Evolutionary conservation across 2,888 invertebrate genomes (phyloP), one percentile per base, ranked within the genome.

Genomic region (Xanthostigma xanthostigma): DNA sequence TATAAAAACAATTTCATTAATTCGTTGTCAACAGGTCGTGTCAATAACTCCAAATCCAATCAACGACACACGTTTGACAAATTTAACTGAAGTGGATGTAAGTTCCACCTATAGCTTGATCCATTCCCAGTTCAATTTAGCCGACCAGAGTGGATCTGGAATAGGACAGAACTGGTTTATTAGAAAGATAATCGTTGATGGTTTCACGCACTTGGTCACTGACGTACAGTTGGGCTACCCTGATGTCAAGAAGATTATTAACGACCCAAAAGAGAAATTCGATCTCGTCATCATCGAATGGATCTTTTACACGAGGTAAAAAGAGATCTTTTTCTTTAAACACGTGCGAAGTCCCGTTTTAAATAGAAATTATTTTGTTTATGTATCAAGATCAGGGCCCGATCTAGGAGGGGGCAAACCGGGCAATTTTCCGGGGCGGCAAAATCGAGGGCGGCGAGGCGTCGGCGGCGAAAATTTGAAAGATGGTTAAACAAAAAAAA

Each of bases 21-120:
- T 27, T 27, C 6, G 6, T 27, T 27, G 58, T 45, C 59, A 59
- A 46, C 43, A 58, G 36, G 45, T 59, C 6, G 56, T 58, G n/a
- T 47, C 54, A 8, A 48, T 59, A 10, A 51, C 57, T 8, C 56
- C 58, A n/a, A 38, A 53, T 35, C 55, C 55, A 1, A 37, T 53
- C 12, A 44, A 37, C 1, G 36, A 41, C 35, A 33, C 38, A 8
- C 39, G 14, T 10, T 38, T 44, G 10, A 33, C 34, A 4, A 50
- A 48, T 39, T 11, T 52, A 9, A 46, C 44, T 12, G 44, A 50
- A 42, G 48, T 53, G 14, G 49, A 53, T 46, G 44, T 53, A 37
- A 8, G 36, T 27, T 27, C 27, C 27, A 27, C 27, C 27, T 27
- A 27, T 27, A 27, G 27, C 6, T 6, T 27, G 27, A 27, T 27